Conservation (phyloP, 2,888 invertebrate species). For the Lepidochitona cinerea region DNA sequence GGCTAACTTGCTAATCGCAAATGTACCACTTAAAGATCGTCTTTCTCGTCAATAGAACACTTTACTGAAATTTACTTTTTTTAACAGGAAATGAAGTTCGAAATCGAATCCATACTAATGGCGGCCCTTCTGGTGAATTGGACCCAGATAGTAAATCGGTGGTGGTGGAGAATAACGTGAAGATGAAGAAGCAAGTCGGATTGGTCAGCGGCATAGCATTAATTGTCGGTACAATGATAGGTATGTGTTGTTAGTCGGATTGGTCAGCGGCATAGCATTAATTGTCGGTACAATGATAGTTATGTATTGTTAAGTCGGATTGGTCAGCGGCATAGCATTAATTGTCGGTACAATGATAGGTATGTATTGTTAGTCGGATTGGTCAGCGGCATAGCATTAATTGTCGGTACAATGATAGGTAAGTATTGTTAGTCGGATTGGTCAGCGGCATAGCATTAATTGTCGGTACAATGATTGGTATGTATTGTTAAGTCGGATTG, state of each 20-base stretch:
- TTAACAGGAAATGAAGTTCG: too few species aligned
- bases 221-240: constrained; percentile 90
- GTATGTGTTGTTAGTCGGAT: constrained; percentile 73
- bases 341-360: neutral
- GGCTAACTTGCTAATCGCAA: too few species aligned
- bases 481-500: neutral
- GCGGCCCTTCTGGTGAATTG: too few species aligned
- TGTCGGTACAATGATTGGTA: neutral
- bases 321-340: neutral
- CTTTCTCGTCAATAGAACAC: too few species aligned
- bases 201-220: constrained; percentile 85
- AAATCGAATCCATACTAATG: too few species aligned
- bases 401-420: neutral
- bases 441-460: neutral
- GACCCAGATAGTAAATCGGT: neutral
- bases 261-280: neutral
- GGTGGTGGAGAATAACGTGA: neutral
- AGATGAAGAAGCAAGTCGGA: constrained; percentile 78
- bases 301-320: neutral
- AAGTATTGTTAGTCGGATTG: neutral
- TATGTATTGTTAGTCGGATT: neutral
- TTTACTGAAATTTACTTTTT: too few species aligned
- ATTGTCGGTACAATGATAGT: neutral
- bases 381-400: neutral
- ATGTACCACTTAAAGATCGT: too few species aligned